A percentile compares a stretch with the other conserved stretches of the same genome.
Conservation (phyloP, 2,113 vertebrate species). For the Heterochromis multidens region DNA sequence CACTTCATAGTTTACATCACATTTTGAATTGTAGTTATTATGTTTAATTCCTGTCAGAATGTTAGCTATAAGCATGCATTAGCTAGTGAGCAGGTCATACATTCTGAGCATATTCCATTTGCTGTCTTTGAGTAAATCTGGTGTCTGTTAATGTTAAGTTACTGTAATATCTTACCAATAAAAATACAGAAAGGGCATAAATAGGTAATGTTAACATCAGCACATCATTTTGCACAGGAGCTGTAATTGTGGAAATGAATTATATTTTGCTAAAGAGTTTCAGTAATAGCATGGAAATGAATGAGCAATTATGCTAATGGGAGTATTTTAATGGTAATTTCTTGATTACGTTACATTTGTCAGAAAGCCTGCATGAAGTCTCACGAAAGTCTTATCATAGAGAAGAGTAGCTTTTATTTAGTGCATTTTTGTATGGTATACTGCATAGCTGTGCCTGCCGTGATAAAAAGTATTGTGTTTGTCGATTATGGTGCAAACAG, state of each 20-base stretch:
- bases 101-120: neutral
- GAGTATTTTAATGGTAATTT: neutral
- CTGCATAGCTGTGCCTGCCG: neutral
- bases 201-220: neutral
- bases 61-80: neutral
- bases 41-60: neutral
- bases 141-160: neutral
- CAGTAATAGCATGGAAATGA: neutral
- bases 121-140: neutral
- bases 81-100: conserved; percentile 4
- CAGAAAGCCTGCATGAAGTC: neutral
- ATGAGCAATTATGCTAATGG: neutral
- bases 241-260: neutral
- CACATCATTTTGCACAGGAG: neutral
- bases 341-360: neutral
- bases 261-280: neutral
- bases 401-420: neutral
- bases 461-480: neutral
- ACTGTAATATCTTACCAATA: neutral
- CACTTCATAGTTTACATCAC: neutral
- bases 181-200: neutral
- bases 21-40: neutral
- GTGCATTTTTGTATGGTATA: neutral
- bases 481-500: neutral
- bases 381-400: neutral